Evolutionary conservation across 64 coral and sea anemone species (phyloP).

Genomic region (Anthopleura sola): DNA sequence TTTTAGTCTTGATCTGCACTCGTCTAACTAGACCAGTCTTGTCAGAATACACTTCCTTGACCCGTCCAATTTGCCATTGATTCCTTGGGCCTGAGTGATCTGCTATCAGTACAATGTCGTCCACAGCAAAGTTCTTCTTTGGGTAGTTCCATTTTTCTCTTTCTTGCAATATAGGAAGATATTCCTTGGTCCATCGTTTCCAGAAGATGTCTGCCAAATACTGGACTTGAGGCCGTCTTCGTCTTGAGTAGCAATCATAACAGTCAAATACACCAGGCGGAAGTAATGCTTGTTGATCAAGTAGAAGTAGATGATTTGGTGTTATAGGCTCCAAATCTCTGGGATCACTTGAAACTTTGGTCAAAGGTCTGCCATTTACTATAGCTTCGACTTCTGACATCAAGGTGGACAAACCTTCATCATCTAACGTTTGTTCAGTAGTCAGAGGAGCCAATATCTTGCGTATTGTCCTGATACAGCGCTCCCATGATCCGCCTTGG

Average conservation of each 20-base stretch:
- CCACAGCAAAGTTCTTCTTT: neutral
- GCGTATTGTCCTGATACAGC: too few relatives aligned
- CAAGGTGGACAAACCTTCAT: too few relatives aligned
- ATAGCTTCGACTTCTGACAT: too few relatives aligned
- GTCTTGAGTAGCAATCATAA: neutral
- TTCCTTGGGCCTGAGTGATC: neutral
- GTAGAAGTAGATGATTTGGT: neutral
- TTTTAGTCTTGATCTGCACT: neutral
- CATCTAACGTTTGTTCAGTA: too few relatives aligned
- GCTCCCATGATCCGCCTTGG: too few relatives aligned
- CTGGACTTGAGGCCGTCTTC: neutral
- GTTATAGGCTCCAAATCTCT: neutral
- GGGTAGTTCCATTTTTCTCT: slow-evolving; percentile 8
- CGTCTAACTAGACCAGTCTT: neutral
- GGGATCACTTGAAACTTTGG: too few relatives aligned
- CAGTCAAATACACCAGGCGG: neutral
- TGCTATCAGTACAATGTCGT: neutral
- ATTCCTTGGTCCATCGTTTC: slow-evolving; percentile 2
- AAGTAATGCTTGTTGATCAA: neutral
- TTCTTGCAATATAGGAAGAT: neutral
- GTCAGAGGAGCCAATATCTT: too few relatives aligned
- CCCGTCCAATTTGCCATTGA: neutral
- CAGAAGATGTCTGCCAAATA: neutral
- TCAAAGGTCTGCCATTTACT: too few relatives aligned
- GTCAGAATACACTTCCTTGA: neutral